Base-by-base conservation (phyloP, 2,797 vertebrate species). In the Microctenopoma stevenorrisi region DNA sequence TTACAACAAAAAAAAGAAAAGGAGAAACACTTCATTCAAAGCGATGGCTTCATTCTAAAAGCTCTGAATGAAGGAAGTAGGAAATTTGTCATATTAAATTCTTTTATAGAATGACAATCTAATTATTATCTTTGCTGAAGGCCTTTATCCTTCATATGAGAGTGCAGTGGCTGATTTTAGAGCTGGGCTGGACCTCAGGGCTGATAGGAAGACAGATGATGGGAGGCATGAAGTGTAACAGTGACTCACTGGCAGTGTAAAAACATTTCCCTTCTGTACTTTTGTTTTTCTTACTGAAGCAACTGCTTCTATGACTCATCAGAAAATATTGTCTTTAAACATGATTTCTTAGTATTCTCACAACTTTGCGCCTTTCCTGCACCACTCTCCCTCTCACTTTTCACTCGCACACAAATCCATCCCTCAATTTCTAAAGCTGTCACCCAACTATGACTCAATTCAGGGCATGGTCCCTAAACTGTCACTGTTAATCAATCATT, bases 401-500 rank as follows among this genome's bases (percentile, higher is more conserved):
- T 44, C 46, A 7, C 25, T 22, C 14, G 9, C 52, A 67, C 25
- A 48, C 22, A 3, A 8, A 46, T 63, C 59, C 11, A 7, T 68
- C 63, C 35, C 55, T 69, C 3, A 25, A 40, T 64, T 61, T 62
- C n/a, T 60, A 28, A 26, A 59, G 26, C 78, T 57, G 60, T 78
- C 79, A 72, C 15, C 51, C 7, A 10, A 55, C 62, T 52, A 26
- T 76, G 76, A 65, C 51, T 74, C 49, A 66, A 40, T 68, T 69
- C 53, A 67, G 60, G 60, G 61, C 64, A 50, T 52, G 73, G 64
- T 75, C 66, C 71, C 64, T 62, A 57, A 76, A 55, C 78, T 81
- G 82, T 89, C 86, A 82, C 68, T 48, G 46, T 61, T 66, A 66
- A 86, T 88, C 84, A 80, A 64, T 89, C 77, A 78, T 63, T 81